Percentiles rank a stretch among this genome's conserved stretches.
phyloP scores from a whole-genome alignment of 2,888 invertebrate species.

The Chouioia cunea region DNA sequence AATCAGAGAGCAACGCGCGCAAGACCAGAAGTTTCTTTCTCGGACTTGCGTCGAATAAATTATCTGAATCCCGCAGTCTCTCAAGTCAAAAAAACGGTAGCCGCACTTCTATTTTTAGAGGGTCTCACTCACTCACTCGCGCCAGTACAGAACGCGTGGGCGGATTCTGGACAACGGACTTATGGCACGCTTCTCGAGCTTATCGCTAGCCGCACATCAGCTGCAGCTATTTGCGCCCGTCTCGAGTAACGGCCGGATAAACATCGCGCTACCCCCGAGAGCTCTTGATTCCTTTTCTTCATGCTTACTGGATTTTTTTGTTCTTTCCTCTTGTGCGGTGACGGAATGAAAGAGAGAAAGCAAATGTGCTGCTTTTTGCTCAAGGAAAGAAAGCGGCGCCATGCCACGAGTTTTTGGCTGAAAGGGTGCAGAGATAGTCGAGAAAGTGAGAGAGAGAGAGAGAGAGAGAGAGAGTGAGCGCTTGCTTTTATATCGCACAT shows the following conservation, averaged over 20 bases:
- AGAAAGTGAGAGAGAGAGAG: too few relatives aligned
- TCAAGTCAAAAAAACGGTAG: slow-evolving; percentile 64
- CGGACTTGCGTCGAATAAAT: slow-evolving; percentile 45
- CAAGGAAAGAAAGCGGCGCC: too few relatives aligned
- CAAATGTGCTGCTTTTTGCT: too few relatives aligned
- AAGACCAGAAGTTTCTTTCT: slow-evolving; percentile 42
- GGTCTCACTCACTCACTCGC: neutral
- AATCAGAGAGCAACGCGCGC: slow-evolving; percentile 25
- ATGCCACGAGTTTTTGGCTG: too few relatives aligned
- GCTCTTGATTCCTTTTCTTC: slow-evolving; percentile 32
- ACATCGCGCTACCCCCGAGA: slow-evolving; percentile 24
- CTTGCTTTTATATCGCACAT: too few relatives aligned
- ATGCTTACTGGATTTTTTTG: neutral
- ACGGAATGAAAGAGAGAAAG: neutral
- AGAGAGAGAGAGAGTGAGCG: too few relatives aligned
- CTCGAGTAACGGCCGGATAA: slow-evolving; percentile 39
- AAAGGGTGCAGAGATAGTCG: too few relatives aligned
- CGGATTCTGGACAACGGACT: slow-evolving; percentile 56
- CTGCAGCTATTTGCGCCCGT: slow-evolving; percentile 26
- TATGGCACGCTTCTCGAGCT: slow-evolving; percentile 45
- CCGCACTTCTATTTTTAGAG: slow-evolving; percentile 61
- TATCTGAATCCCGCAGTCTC: slow-evolving; percentile 42
- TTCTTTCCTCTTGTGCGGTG: neutral
- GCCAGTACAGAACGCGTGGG: slow-evolving; percentile 59
- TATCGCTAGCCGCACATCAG: slow-evolving; percentile 19